Evolutionary conservation across 2,797 vertebrate species (phyloP).

Genomic region (Eulemur albifrons): DNA sequence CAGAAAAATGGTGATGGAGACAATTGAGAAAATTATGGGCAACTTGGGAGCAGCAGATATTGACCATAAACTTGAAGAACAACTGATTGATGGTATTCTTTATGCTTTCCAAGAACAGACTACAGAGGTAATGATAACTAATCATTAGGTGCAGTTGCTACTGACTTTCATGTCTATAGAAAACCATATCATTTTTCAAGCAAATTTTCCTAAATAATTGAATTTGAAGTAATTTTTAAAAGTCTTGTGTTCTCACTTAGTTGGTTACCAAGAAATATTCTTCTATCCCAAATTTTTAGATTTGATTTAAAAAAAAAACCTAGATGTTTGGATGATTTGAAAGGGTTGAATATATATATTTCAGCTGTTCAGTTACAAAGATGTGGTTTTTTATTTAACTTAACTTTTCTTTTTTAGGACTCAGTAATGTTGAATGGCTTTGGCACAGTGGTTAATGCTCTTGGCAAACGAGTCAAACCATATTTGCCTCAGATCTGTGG

Average conservation of each 20-base stretch:
- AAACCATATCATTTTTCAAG: neutral
- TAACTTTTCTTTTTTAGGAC: conserved; percentile 86
- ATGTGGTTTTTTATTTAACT: neutral
- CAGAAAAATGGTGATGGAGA: conserved; percentile 99
- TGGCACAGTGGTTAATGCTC: conserved; percentile 98
- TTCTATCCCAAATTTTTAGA: neutral
- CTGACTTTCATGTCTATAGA: neutral
- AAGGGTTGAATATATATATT: neutral
- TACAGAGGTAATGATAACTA: conserved; percentile 90
- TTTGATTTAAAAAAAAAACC: neutral
- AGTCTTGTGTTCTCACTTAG: neutral
- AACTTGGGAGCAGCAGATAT: conserved; percentile 98
- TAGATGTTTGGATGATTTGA: neutral
- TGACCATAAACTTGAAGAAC: conserved; percentile 99
- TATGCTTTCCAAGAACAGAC: conserved; percentile 99
- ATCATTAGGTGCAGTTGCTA: neutral
- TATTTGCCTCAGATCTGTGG: conserved; percentile 99
- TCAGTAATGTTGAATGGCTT: conserved; percentile 99
- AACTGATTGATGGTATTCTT: conserved; percentile 98
- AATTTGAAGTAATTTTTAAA: conserved; percentile 3
- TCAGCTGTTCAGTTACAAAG: neutral
- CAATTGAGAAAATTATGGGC: conserved; percentile 99
- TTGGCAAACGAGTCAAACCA: conserved; percentile 98
- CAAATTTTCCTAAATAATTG: neutral
- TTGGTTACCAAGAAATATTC: neutral